These are phyloP conservation scores for Chaitophorus viminalis DNA, from an alignment of 2,888 invertebrate genomes.

Conservation along the genomic window DNA sequence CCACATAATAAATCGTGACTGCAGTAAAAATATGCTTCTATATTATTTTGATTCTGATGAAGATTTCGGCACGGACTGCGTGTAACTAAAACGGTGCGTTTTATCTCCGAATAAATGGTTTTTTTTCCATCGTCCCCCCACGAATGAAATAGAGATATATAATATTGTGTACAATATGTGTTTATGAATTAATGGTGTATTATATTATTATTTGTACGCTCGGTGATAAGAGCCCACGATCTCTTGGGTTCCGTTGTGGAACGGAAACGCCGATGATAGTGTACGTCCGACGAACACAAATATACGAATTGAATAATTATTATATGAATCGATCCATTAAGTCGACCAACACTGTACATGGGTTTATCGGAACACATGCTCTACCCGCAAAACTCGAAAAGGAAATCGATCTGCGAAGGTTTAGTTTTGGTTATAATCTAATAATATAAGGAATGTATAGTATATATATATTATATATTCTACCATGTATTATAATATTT, in stretches of 20 bases:
- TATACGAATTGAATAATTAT: neutral
- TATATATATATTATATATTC: too few species aligned
- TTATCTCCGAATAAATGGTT: conserved; percentile 18
- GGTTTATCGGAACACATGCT: neutral
- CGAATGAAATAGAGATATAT: conserved; percentile 5
- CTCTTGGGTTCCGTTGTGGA: conserved; percentile 21
- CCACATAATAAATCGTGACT: conserved; percentile 12
- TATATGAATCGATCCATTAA: neutral
- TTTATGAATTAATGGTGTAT: neutral
- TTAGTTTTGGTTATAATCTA: too few species aligned
- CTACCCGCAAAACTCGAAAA: neutral
- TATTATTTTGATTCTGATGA: neutral
- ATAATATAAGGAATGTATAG: too few species aligned
- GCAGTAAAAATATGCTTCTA: neutral
- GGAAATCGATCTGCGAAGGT: neutral
- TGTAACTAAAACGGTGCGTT: conserved; percentile 25
- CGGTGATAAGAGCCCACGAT: conserved; percentile 46
- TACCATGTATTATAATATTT: too few species aligned
- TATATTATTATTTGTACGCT: conserved; percentile 4
- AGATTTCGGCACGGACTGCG: conserved; percentile 1
- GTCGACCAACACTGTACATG: neutral
- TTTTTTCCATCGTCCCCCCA: neutral
- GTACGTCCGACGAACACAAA: conserved; percentile 5
- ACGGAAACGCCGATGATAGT: conserved; percentile 42
- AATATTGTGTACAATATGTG: neutral